Base-by-base conservation (phyloP, 2,888 invertebrate species). In the Melieria picta region DNA sequence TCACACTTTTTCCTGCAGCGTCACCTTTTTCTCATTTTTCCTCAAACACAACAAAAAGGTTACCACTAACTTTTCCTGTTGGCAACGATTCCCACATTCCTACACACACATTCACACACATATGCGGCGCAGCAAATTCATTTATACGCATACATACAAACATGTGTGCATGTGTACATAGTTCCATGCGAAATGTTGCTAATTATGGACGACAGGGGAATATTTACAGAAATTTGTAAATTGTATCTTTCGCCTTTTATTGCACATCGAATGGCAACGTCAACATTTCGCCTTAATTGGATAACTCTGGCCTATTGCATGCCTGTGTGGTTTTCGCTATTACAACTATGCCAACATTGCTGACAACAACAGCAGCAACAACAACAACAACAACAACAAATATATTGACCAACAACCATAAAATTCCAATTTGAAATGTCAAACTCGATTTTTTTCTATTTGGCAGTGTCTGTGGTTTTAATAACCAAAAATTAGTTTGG, bases 401-500 rank as follows among this genome's bases (percentile, higher is more conserved):
- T 30, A 30, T 2, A 30, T 30, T 30, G 30, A 30, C 30, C 30
- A 16, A 62, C 61, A 30, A 58, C 64, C 69, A 69, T 69, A 69
- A 69, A 69, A 69, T 52, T 47, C 47, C 63, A 47, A 69, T 70
- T 58, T 65, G 60, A 60, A 47, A 61, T 58, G 70, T 70, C 70
- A 58, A 9, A 55, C 52, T 70, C 58, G 52, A 70, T 70, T 50
- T 61, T 64, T 70, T 30, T 30, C 30, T 2, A 30, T 30, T 30
- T 30, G 30, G 30, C 30, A 30, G 30, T 30, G 30, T 30, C 65
- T 70, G 70, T 13, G 70, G 70, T 70, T 70, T 65, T 65, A 70
- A 70, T 70, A 70, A 65, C 70, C 65, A 50, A 46, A 58, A 65
- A 70, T 70, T 58, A 70, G 70, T 60, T 70, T 65, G 70, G 65